Evolutionary conservation across 2,797 vertebrate species (phyloP).

Genomic region (Fistularia tabacaria): DNA sequence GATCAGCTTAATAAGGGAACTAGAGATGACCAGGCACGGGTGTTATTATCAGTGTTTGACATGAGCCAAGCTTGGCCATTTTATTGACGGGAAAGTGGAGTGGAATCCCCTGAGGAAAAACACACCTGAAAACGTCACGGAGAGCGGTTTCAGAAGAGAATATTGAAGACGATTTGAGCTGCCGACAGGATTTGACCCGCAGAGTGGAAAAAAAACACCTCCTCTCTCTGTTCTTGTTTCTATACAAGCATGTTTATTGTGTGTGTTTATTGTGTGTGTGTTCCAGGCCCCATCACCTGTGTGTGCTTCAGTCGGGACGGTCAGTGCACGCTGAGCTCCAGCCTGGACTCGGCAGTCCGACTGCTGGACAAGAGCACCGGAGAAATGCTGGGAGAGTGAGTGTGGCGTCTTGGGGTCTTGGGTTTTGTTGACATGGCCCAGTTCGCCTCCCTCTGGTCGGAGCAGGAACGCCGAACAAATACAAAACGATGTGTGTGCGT

Average conservation of each 20-base stretch:
- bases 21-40: no score
- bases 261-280: background rate
- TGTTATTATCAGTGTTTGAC: no score
- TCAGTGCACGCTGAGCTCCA: constrained; percentile 86
- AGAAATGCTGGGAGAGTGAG: constrained; percentile 92
- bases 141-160: no score
- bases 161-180: background rate
- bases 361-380: constrained; percentile 92
- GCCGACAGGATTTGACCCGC: no score
- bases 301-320: constrained; percentile 91
- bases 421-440: background rate
- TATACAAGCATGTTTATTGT: background rate
- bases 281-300: constrained; percentile 85
- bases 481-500: no score
- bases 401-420: constrained; percentile 19
- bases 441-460: background rate
- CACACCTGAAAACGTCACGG: no score
- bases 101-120: no score
- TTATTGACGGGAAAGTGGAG: no score
- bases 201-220: background rate
- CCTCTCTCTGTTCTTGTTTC: background rate
- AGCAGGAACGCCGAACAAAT: no score
- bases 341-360: constrained; percentile 84
- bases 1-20: no score
- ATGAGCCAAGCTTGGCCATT: no score